phyloP scores from a whole-genome alignment of 2,113 vertebrate genomes.

The Craseonycteris thonglongyai region DNA sequence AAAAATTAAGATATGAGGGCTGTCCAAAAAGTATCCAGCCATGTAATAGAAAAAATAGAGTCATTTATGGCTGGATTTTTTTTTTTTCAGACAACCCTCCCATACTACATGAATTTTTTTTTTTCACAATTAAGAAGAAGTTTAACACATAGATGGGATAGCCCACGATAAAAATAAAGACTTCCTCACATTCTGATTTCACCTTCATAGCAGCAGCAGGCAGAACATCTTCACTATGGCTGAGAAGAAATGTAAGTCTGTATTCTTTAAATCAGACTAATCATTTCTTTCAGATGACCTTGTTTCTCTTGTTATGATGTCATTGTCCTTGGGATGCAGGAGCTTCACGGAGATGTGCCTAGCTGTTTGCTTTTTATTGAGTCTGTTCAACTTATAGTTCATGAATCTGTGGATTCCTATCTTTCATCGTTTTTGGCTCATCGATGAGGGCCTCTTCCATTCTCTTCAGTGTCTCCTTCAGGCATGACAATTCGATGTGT shows the following conservation, averaged over 20 bases:
- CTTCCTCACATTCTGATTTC: not conserved
- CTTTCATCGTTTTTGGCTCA: not conserved
- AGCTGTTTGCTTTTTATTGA: not conserved
- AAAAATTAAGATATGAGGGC: constrained; percentile 20
- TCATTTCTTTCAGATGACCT: rapidly evolving
- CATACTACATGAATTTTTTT: constrained; percentile 12
- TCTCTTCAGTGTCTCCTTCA: not conserved
- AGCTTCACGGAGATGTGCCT: not conserved
- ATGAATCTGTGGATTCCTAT: not conserved
- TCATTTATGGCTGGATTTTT: too few species aligned
- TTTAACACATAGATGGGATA: not conserved
- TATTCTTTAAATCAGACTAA: not conserved
- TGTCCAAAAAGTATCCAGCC: too few species aligned
- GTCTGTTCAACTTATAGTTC: not conserved
- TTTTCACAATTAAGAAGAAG: constrained; percentile 59
- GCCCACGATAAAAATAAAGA: not conserved
- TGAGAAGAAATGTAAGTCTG: not conserved
- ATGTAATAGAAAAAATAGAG: too few species aligned
- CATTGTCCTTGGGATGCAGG: rapidly evolving
- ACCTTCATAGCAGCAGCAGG: not conserved
- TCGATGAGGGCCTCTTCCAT: not conserved
- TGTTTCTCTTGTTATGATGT: rapidly evolving
- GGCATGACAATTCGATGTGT: not conserved
- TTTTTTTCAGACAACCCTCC: too few species aligned
- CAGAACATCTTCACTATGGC: not conserved